These are phyloP conservation scores for Rhizomys pruinosus DNA, from an alignment of 2,113 vertebrate species.

Conservation along the genomic window DNA sequence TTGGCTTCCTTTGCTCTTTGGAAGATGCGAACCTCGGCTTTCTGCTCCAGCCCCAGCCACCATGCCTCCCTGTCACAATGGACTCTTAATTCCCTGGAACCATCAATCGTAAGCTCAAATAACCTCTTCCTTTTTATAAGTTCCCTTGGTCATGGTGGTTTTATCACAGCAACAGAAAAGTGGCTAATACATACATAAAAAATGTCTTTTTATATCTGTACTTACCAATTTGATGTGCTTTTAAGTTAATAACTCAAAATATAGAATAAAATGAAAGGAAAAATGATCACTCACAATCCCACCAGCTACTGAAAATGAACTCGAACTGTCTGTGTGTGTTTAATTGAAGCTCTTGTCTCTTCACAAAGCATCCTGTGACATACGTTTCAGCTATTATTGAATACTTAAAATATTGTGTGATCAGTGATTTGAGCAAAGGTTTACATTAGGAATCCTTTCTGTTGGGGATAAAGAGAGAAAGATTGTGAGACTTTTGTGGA, in stretches of 20 bases:
- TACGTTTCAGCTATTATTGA: not conserved
- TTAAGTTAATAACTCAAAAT: constrained; percentile 33
- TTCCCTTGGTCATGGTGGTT: too few species aligned
- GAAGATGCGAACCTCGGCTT: too few species aligned
- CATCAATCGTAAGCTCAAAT: too few species aligned
- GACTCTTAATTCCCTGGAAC: too few species aligned
- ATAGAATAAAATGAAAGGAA: constrained; percentile 13
- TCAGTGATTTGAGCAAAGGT: constrained; percentile 10
- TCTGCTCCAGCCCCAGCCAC: too few species aligned
- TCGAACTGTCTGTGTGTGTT: not conserved
- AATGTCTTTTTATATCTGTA: not conserved
- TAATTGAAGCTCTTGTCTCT: constrained; percentile 27
- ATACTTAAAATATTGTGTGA: not conserved
- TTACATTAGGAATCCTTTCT: too few species aligned
- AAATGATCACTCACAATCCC: not conserved
- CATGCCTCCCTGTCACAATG: too few species aligned
- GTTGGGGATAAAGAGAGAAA: not conserved
- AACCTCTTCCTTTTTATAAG: too few species aligned
- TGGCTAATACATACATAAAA: too few species aligned
- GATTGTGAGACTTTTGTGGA: not conserved
- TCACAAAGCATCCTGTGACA: not conserved
- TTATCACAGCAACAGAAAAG: too few species aligned
- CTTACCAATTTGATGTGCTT: not conserved
- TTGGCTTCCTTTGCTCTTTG: too few species aligned
- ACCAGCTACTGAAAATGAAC: not conserved